Base-by-base conservation (phyloP, 2,888 invertebrate genomes). In the Hirtodrosophila histrioides region DNA sequence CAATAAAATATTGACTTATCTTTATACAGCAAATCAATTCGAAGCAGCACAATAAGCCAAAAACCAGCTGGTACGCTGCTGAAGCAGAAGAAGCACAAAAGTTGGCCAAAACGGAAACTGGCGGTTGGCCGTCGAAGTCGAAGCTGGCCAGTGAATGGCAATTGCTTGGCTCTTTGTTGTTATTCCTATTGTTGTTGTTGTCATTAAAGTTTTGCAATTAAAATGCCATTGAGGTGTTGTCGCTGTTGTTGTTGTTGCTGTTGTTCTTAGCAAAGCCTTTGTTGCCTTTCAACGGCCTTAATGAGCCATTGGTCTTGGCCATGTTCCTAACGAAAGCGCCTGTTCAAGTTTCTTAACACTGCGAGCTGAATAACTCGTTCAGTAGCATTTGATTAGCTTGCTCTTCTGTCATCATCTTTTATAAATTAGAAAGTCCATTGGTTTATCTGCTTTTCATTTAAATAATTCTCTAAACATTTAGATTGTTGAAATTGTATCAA, bases 121-220 rank as follows among this genome's bases (percentile, higher is more conserved):
- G n/a, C 29, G 53, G 62, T 41, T 41, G 68, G 17, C 17, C 17
- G 17, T 17, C 17, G 17, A 17, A 17, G 17, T 17, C 17, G 17
- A 17, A 17, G 17, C 17, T 17, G 17, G n/a, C 58, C 44, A 56
- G 62, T 69, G 75, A 69, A 63, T 61, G 71, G 65, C 51, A 63
- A 63, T 51, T 46, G 61, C 41, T 46, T 46, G 24, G 24, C 5
- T 31, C 17, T 24, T 11, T 27, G n/a, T 39, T 45, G 0, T 36
- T 45, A 24, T 67, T 40, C 39, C 23, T 41, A 23, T 24, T 56
- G 11, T 33, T 69, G 31, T 36, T 56, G 54, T 61, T 62, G 75
- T 75, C 50, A 36, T 50, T 66, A 56, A 81, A 85, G 74, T 85
- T 85, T 78, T 56, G 79, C 79, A 82, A 85, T 82, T 82, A 85